phyloP scores from a whole-genome alignment of 2,888 invertebrate species.

The Metellina segmentata region DNA sequence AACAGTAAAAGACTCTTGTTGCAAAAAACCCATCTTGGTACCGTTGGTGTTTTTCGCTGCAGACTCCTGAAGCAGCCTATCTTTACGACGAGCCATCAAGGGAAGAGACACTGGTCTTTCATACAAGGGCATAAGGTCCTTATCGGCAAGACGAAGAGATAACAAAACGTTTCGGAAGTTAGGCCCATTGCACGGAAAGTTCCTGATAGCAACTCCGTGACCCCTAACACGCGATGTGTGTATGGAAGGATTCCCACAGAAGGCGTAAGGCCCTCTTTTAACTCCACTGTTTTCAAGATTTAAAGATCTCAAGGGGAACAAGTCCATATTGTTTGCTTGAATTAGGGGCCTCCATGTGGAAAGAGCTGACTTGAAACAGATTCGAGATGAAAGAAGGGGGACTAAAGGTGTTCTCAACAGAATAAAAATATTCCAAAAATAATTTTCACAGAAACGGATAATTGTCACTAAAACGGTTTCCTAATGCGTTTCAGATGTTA shows the following conservation, averaged over 20 bases:
- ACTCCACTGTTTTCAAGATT: conserved; percentile 29
- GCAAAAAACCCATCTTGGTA: neutral
- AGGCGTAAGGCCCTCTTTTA: conserved; percentile 64
- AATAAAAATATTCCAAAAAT: too few relatives aligned
- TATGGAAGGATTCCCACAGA: conserved; percentile 64
- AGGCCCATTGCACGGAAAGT: conserved; percentile 17
- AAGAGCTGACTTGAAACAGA: too few relatives aligned
- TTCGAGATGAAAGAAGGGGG: too few relatives aligned
- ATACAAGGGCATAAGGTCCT: neutral
- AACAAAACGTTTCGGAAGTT: conserved; percentile 30
- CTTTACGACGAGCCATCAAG: conserved; percentile 59
- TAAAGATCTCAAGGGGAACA: neutral
- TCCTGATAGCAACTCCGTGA: conserved; percentile 48
- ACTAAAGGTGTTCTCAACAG: too few relatives aligned
- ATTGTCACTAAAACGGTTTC: too few relatives aligned
- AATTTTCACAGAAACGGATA: too few relatives aligned
- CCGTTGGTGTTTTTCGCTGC: neutral
- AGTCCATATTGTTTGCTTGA: too few relatives aligned
- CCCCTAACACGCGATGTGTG: conserved; percentile 47
- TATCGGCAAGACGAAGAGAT: conserved; percentile 30
- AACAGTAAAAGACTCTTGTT: conserved; percentile 17
- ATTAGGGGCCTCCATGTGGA: too few relatives aligned
- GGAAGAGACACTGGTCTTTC: conserved; percentile 3
- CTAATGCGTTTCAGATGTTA: too few relatives aligned
- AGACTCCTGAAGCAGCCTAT: conserved; percentile 18